Evolutionary conservation across 2,888 invertebrate genomes (phyloP), one percentile per base, ranked within the genome.

Genomic region (Terebella lapidaria): DNA sequence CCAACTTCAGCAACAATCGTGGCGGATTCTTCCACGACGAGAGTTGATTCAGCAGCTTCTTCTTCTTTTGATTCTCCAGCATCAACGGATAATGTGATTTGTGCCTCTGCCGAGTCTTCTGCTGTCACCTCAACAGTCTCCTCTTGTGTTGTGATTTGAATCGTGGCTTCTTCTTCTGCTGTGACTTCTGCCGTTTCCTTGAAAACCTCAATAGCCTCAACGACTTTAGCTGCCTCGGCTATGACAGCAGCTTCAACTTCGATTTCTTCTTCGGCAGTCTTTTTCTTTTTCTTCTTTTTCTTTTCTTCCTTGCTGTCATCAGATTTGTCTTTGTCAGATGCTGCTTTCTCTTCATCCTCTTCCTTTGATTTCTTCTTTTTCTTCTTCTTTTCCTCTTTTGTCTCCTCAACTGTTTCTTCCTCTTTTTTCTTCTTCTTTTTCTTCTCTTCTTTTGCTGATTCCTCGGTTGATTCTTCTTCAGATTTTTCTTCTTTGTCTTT

Each of bases 201-300:
- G n/a, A n/a, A n/a, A n/a, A n/a, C n/a, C n/a, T n/a, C n/a, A n/a
- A n/a, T n/a, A n/a, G n/a, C n/a, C n/a, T n/a, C n/a, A n/a, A n/a
- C n/a, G n/a, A n/a, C n/a, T n/a, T n/a, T n/a, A n/a, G n/a, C n/a
- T n/a, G n/a, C 35, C 35, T 35, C 35, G 35, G 18, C 35, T 18
- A 35, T 18, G 10, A 35, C 35, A 10, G 35, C 35, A 18, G 18
- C 35, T 18, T 35, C 35, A 10, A 10, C 35, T 18, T 35, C 35
- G 35, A 15, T 18, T 35, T 10, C 49, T n/a, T 15, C 22, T 22
- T 49, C 49, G 15, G 10, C 49, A 15, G 10, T 49, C 18, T 49
- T 22, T 22, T 49, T 49, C 49, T 49, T 49, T 24, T 49, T 49
- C 22, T 49, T 49, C 24, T 49, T 49, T 22, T 49, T 49, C 49